These are phyloP conservation scores for Fregata magnificens DNA, from an alignment of 2,113 vertebrate genomes.

Conservation along the genomic window DNA sequence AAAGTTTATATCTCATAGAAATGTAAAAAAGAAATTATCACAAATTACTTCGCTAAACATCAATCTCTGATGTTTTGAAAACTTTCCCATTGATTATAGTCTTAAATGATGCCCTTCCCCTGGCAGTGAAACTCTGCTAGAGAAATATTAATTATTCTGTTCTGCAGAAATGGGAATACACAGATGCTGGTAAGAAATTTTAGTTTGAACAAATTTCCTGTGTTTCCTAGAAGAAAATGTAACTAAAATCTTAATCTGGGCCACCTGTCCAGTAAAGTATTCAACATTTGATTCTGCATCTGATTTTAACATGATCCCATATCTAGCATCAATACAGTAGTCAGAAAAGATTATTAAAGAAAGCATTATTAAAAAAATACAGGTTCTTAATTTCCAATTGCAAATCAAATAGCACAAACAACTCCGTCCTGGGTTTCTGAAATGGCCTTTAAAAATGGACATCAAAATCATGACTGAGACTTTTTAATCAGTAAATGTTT, in stretches of 20 bases:
- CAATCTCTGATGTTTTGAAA: not conserved
- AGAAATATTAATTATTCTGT: not conserved
- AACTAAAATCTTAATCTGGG: not conserved
- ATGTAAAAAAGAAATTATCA: not conserved
- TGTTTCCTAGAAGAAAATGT: not conserved
- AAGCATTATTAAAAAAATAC: not conserved
- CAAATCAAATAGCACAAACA: not conserved
- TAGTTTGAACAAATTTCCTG: not conserved
- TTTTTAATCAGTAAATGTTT: not conserved
- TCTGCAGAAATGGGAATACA: not conserved
- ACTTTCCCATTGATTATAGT: rapidly evolving
- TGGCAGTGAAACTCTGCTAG: not conserved
- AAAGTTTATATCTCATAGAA: not conserved
- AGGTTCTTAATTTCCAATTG: not conserved
- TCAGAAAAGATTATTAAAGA: not conserved
- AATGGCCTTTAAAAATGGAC: not conserved
- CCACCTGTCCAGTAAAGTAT: not conserved
- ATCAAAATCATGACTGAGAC: not conserved
- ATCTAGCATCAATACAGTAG: not conserved
- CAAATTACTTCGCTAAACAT: not conserved
- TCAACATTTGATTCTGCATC: not conserved
- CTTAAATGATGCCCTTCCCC: not conserved
- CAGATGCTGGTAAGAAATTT: not conserved
- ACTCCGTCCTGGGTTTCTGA: not conserved
- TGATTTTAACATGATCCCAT: not conserved